Evolutionary conservation across 2,888 invertebrate genomes (phyloP), one percentile per base, ranked within the genome.

Genomic region (Acleris emargana): DNA sequence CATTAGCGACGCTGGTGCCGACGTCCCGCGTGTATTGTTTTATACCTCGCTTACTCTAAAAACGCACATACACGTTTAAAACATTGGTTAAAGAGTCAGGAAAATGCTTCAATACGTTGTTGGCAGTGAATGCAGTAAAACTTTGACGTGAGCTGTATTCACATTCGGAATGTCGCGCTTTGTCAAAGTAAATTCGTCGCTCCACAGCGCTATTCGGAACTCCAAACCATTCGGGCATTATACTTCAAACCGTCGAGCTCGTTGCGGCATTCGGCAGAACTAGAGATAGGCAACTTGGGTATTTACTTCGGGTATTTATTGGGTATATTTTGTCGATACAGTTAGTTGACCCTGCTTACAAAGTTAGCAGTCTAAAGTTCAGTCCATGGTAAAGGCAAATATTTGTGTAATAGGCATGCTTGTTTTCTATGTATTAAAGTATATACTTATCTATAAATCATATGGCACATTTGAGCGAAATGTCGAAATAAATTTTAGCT

Each of bases 111-210:
- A 1, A 43, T 11, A 11, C 42, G 17, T 25, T 25, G 32, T 3
- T 9, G 7, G 32, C 32, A 9, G 32, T 32, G 9, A 32, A 32
- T 32, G 32, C 32, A 32, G 1, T 43, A 4, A 51, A 38, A 11
- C 58, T 55, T 63, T 22, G 20, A 51, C 57, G 63, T 51, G 52
- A 58, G 51, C 63, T 45, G 32, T 22, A 58, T 47, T 45, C 43
- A 22, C 51, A 45, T 63, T 51, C 32, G 43, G 18, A 18, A 45
- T 45, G 43, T 51, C 43, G 42, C 32, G 32, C 32, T 54, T 32
- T 45, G 51, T 51, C 50, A 58, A 57, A 62, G 13, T 32, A 54
- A 32, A 52, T 47, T 53, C 47, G 28, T 32, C 53, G 47, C 32
- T 38, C 22, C 3, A 32, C 61, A 61, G 9, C 28, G 54, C 54